Conservation (phyloP, 1,140 invertebrate genomes). For the Drosophila erecta region DNA sequence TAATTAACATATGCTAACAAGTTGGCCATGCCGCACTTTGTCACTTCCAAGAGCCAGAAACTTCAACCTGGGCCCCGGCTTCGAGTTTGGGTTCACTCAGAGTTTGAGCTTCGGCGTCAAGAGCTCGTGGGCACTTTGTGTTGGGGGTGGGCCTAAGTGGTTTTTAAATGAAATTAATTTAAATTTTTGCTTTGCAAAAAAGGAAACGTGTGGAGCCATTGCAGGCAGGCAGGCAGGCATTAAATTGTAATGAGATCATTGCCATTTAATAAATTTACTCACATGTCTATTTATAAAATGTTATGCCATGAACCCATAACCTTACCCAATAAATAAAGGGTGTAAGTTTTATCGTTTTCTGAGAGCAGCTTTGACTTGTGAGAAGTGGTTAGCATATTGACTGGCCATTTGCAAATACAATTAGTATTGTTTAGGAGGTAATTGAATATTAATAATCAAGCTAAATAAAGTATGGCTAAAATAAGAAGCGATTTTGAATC, state of each 20-base stretch:
- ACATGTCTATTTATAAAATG: constrained; percentile 71
- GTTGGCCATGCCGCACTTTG: constrained; percentile 80
- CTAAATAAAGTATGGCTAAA: too few relatives aligned
- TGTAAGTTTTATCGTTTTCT: constrained; percentile 27
- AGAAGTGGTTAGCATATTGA: constrained; percentile 18
- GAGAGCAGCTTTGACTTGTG: constrained; percentile 13
- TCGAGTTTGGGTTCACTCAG: constrained; percentile 31
- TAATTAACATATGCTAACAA: constrained; percentile 83
- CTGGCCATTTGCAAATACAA: constrained; percentile 10
- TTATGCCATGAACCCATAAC: constrained; percentile 60
- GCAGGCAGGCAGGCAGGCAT: constrained; percentile 42
- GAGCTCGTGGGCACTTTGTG: constrained; percentile 54
- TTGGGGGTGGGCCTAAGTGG: constrained; percentile 81
- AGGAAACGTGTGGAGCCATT: constrained; percentile 38
- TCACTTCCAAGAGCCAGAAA: constrained; percentile 69
- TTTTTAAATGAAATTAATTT: constrained; percentile 83
- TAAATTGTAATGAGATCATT: constrained; percentile 82
- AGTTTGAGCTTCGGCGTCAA: constrained; percentile 39
- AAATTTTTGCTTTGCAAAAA: constrained; percentile 55
- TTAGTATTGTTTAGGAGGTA: neutral
- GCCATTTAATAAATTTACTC: constrained; percentile 76
- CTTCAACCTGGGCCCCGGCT: constrained; percentile 24
- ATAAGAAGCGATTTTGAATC: too few relatives aligned
- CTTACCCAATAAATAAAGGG: constrained; percentile 63
- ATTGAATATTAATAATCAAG: neutral